These are phyloP conservation scores for Pyrrhosoma nymphula DNA, from an alignment of 2,888 invertebrate genomes.

Conservation along the genomic window DNA sequence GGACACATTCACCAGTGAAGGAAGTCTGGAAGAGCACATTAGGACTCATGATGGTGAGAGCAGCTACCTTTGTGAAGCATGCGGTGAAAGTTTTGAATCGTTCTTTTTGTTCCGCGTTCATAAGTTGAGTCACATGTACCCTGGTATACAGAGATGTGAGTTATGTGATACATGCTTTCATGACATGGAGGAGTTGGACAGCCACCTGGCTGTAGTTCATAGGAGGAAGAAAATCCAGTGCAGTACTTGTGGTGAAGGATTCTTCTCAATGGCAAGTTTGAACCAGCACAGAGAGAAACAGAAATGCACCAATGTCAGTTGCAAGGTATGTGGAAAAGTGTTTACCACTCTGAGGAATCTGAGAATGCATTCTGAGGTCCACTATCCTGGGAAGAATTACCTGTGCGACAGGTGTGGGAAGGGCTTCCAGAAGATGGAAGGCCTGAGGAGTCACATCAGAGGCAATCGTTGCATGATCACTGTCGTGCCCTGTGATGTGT, in stretches of 20 bases:
- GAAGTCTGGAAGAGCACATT: not conserved
- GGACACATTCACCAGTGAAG: not conserved
- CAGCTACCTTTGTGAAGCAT: constrained; percentile 38
- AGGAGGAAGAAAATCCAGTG: not conserved
- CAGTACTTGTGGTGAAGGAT: not conserved
- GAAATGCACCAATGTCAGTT: not conserved
- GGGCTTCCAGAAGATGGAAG: not conserved
- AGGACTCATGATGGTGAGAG: constrained; percentile 31
- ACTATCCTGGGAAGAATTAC: not conserved
- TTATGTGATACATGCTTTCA: not conserved
- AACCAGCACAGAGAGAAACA: not conserved
- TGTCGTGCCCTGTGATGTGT: not conserved
- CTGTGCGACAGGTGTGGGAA: constrained; percentile 25
- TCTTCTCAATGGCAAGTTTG: not conserved
- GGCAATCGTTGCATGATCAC: not conserved
- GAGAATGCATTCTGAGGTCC: not conserved
- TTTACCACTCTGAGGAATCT: not conserved
- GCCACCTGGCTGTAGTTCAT: not conserved
- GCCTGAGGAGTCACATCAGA: not conserved
- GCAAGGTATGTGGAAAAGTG: not conserved
- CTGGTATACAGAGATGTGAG: not conserved
- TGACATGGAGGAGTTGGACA: not conserved
- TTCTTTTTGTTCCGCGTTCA: constrained; percentile 34
- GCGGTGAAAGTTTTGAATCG: constrained; percentile 31
- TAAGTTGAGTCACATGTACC: not conserved